Evolutionary conservation across 53 echinoderm and acorn worm genomes (phyloP), one percentile per base, ranked within the genome.

Genomic region (Patiria pectinifera): DNA sequence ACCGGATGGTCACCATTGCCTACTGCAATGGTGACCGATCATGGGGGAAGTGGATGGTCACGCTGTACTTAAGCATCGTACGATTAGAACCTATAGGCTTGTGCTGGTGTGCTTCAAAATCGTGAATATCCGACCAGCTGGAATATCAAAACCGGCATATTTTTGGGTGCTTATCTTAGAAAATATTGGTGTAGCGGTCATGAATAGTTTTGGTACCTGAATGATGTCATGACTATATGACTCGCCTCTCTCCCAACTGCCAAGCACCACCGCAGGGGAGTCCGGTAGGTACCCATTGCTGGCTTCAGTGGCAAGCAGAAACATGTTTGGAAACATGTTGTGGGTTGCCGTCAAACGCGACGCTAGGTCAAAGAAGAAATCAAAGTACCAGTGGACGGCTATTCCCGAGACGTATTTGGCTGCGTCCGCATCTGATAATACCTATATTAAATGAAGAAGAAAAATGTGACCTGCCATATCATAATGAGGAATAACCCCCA

Each of bases 211-310:
- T n/a, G 23, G 82, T 78, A 97, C 97, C 94, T 91, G 76, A 4
- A 97, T 83, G 62, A 97, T 96, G 71, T 96, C 96, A 71, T 94
- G 89, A 80, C 97, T 97, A 77, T 96, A 97, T 25, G 69, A 81
- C 78, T 96, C 96, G 58, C 97, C 97, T 25, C 96, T 63, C 9
- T 84, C 94, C 97, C 97, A 98, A 86, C 93, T 96, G 2, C 99
- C 99, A 4, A 98, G 85, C 6, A 95, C 89, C 18, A 98, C 99
- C 47, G 95, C 94, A 21, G 85, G 81, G 23, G 96, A 90, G 53
- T 87, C 78, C 4, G 82, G 43, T 11, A 92, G 62, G 21, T 94
- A 93, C 6, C 99, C 99, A 21, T 93, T 81, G 78, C 99, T 94
- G 4, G 99, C 99, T 69, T 98, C 99, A 1, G 99, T 97, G 23